Conservation (phyloP, 1,140 invertebrate genomes). For the Chionoecetes opilio region DNA sequence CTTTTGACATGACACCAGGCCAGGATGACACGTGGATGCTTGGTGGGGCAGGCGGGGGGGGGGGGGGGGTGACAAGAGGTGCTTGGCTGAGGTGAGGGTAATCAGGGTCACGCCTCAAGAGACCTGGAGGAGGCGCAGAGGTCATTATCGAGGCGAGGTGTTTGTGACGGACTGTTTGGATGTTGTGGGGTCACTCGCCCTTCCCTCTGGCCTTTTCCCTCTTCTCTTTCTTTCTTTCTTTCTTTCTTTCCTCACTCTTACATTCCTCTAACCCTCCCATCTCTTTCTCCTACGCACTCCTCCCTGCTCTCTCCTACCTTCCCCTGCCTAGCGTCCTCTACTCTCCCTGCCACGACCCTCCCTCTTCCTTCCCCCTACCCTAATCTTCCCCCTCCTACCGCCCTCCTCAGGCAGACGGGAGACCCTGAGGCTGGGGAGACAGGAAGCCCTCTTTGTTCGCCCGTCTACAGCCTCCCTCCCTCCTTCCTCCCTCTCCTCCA, state of each 20-base stretch:
- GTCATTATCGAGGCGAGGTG: neutral
- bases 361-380: constrained; percentile 34
- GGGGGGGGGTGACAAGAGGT: neutral
- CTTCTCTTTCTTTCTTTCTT: constrained; percentile 45
- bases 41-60: neutral
- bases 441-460: constrained; percentile 76
- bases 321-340: neutral
- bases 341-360: constrained; percentile 1
- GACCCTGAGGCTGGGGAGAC: constrained; percentile 63
- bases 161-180: constrained; percentile 27
- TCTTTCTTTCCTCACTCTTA: constrained; percentile 20
- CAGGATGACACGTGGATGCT: neutral
- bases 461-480: constrained; percentile 70
- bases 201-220: neutral
- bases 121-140: neutral
- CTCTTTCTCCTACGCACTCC: neutral
- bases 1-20: neutral
- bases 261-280: constrained; percentile 2
- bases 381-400: constrained; percentile 1
- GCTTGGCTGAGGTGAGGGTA: neutral
- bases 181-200: constrained; percentile 36
- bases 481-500: constrained; percentile 37
- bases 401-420: constrained; percentile 38
- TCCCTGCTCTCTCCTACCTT: constrained; percentile 47
- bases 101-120: neutral